Evolutionary conservation across 2,888 invertebrate species (phyloP).

Genomic region (Lycocerus yunnanus): DNA sequence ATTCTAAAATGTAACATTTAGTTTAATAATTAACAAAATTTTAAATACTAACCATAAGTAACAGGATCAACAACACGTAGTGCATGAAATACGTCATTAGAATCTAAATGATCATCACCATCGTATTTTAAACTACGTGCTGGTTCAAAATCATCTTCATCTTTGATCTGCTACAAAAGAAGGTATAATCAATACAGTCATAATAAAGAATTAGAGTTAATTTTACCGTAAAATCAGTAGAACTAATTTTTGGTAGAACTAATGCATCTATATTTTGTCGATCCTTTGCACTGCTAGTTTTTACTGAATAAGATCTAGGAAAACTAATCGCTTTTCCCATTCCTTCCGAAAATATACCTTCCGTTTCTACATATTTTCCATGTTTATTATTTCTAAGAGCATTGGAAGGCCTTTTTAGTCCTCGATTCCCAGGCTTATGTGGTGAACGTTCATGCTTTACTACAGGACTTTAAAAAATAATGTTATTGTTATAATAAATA

Average conservation of each 20-base stretch:
- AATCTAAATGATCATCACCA: constrained; percentile 40
- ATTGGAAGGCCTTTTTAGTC: background rate
- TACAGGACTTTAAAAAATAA: background rate
- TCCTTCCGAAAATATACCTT: constrained; percentile 51
- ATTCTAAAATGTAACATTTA: background rate
- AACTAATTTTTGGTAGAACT: background rate
- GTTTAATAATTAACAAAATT: background rate
- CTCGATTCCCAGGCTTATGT: constrained; percentile 8
- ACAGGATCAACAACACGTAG: constrained; percentile 26
- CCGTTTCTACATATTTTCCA: constrained; percentile 44
- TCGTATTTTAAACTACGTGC: constrained; percentile 42
- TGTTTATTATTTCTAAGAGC: constrained; percentile 6
- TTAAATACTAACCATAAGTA: background rate
- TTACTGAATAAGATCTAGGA: constrained; percentile 12
- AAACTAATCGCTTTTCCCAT: constrained; percentile 36
- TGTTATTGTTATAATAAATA: background rate
- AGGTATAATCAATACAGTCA: background rate
- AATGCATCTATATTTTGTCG: background rate
- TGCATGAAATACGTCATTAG: constrained; percentile 37
- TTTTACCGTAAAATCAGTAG: background rate
- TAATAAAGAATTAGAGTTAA: background rate
- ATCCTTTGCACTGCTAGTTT: background rate
- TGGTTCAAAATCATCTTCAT: constrained; percentile 42
- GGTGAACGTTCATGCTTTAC: background rate
- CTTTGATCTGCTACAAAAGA: constrained; percentile 40